These are phyloP conservation scores for Pristiophorus japonicus DNA, from an alignment of 2,113 vertebrate genomes.

Conservation along the genomic window DNA sequence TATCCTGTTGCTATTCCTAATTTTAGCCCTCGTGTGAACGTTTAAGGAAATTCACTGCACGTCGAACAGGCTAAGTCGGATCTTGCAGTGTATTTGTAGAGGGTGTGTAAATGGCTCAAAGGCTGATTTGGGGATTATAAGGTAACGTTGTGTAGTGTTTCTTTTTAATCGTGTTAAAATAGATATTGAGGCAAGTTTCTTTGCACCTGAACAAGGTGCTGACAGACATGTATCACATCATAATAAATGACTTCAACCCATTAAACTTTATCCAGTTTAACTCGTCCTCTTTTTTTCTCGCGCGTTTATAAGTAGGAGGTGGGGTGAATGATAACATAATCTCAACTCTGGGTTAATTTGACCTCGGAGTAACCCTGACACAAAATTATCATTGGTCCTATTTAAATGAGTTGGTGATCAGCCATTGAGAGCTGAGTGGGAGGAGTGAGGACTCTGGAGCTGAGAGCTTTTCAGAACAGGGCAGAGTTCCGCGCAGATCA, in stretches of 20 bases:
- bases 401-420: slow-evolving; percentile 1
- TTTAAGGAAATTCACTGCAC: neutral
- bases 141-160: neutral
- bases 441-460: neutral
- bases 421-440: neutral
- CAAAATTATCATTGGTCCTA: neutral
- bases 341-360: neutral
- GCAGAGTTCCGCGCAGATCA: neutral
- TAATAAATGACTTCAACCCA: neutral
- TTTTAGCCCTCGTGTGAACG: neutral
- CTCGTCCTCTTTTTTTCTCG: neutral
- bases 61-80: neutral
- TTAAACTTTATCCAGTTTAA: neutral
- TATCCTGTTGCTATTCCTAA: neutral
- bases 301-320: neutral
- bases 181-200: neutral
- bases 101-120: neutral
- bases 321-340: neutral
- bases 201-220: neutral
- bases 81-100: neutral
- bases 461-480: neutral
- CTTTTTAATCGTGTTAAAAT: neutral
- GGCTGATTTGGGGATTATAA: neutral
- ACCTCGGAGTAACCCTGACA: neutral
- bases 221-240: neutral